Conservation (phyloP, 1,140 invertebrate species). For the Ceratoteleas bidentatus region DNA sequence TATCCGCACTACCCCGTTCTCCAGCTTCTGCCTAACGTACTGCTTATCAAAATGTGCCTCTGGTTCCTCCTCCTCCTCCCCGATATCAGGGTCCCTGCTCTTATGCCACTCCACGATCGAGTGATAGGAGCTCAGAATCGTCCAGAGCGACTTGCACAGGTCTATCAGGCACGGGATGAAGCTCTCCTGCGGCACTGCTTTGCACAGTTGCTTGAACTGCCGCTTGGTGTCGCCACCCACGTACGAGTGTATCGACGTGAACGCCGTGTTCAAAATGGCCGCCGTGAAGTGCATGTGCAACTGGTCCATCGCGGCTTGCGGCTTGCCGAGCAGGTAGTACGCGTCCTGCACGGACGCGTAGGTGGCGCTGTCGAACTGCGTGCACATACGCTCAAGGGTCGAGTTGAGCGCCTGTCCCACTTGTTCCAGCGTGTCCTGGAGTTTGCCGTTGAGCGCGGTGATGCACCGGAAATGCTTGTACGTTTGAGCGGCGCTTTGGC, state of each 20-base stretch:
- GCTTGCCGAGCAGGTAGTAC: constrained; percentile 92
- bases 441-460: constrained; percentile 90
- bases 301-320: constrained; percentile 95
- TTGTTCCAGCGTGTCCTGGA: constrained; percentile 95
- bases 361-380: constrained; percentile 86
- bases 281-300: constrained; percentile 97
- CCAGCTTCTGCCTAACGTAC: constrained; percentile 94
- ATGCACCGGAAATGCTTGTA: constrained; percentile 94
- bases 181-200: constrained; percentile 87
- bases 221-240: constrained; percentile 86
- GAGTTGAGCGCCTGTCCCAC: constrained; percentile 95
- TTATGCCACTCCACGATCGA: constrained; percentile 91
- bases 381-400: constrained; percentile 89
- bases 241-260: constrained; percentile 88
- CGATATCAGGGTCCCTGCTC: constrained; percentile 80
- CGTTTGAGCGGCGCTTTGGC: constrained; percentile 90
- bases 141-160: constrained; percentile 91
- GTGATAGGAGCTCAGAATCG: constrained; percentile 91
- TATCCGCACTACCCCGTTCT: constrained; percentile 91
- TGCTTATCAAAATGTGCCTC: constrained; percentile 87
- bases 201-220: constrained; percentile 90
- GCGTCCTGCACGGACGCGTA: constrained; percentile 92
- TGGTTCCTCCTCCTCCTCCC: constrained; percentile 79
- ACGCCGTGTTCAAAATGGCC: constrained; percentile 94
- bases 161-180: constrained; percentile 91